These are phyloP conservation scores for Drosophila teissieri DNA, from an alignment of 1,140 invertebrate genomes.

Conservation along the genomic window DNA sequence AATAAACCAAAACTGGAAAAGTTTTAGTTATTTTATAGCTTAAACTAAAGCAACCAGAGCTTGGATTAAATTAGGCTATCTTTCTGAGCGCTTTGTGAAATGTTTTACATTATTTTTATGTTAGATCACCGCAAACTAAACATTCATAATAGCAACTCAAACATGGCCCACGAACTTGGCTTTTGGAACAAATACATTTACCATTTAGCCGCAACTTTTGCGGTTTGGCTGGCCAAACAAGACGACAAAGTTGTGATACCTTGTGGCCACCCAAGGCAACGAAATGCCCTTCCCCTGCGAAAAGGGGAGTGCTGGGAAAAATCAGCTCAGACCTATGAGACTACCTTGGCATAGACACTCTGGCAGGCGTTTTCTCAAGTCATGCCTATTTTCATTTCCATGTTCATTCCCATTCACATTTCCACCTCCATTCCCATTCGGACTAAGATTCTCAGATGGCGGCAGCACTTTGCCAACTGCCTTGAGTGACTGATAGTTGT, in stretches of 20 bases:
- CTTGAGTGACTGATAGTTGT: constrained; percentile 82
- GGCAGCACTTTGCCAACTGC: constrained; percentile 72
- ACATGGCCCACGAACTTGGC: constrained; percentile 19
- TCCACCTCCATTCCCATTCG: constrained; percentile 18
- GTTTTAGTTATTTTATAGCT: background rate
- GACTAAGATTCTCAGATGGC: constrained; percentile 3
- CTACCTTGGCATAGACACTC: constrained; percentile 34
- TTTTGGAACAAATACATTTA: constrained; percentile 17
- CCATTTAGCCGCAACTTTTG: constrained; percentile 34
- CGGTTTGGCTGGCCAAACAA: constrained; percentile 42
- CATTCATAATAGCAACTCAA: constrained; percentile 37
- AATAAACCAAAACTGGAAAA: constrained; percentile 6
- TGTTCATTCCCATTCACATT: background rate
- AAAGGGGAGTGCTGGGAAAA: constrained; percentile 7
- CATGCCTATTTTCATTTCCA: constrained; percentile 31
- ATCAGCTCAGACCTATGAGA: constrained; percentile 16
- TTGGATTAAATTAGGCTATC: background rate
- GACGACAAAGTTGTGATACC: constrained; percentile 54
- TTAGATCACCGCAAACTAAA: constrained; percentile 28
- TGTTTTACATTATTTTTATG: background rate
- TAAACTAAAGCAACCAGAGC: background rate
- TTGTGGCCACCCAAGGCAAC: constrained; percentile 7
- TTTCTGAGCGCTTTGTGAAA: constrained; percentile 1
- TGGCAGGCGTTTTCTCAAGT: constrained; percentile 8
- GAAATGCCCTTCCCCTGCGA: constrained; percentile 22